Conservation (phyloP, 2,888 invertebrate genomes). For the Agrotis segetum region DNA sequence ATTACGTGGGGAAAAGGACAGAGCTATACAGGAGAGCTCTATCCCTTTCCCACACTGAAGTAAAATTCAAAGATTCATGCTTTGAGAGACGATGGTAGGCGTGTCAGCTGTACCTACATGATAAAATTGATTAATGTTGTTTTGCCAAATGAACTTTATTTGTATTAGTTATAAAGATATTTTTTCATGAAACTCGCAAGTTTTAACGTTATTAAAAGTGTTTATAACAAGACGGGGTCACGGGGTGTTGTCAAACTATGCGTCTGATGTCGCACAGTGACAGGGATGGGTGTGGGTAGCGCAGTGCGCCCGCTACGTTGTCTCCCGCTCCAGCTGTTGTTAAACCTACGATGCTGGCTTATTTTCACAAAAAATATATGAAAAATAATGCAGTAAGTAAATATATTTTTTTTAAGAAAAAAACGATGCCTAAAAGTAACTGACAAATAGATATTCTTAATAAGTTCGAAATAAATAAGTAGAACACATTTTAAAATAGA, state of each 20-base stretch:
- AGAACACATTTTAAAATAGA: neutral
- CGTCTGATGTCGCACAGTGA: conserved; percentile 22
- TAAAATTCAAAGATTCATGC: neutral
- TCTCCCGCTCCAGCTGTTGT: conserved; percentile 84
- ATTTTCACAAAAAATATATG: conserved; percentile 62
- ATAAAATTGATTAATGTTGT: neutral
- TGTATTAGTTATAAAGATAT: neutral
- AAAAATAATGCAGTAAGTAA: neutral
- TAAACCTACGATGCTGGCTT: conserved; percentile 73
- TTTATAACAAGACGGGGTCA: conserved; percentile 53
- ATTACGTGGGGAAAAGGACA: neutral
- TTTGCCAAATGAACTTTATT: neutral
- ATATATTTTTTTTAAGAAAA: too few relatives aligned
- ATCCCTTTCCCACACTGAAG: neutral
- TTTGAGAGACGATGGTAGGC: neutral
- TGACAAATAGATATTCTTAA: neutral
- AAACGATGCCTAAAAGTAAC: neutral
- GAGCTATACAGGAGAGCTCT: too few relatives aligned
- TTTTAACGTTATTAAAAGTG: conserved; percentile 32
- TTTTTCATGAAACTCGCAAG: neutral
- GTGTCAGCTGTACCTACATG: conserved; percentile 60
- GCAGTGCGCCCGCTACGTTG: conserved; percentile 78
- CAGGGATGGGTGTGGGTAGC: conserved; percentile 57
- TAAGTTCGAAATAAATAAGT: neutral
- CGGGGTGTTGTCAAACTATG: conserved; percentile 44